Percentiles rank a stretch among this genome's conserved stretches.
These are phyloP conservation scores for Brachyhypopomus gauderio DNA, from an alignment of 2,113 vertebrate species.

Conservation along the genomic window DNA sequence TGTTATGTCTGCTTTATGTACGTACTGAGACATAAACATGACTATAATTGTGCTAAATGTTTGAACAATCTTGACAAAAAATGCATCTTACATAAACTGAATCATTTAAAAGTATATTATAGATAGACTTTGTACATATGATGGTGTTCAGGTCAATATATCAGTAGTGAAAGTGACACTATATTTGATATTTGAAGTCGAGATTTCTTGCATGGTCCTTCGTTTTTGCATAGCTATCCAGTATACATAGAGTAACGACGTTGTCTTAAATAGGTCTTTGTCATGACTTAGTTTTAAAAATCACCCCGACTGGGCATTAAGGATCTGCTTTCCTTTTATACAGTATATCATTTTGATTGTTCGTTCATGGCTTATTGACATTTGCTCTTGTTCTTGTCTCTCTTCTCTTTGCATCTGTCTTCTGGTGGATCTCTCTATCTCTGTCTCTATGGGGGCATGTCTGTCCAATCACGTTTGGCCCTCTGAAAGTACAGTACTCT, in stretches of 20 bases:
- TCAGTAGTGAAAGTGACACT: too few relatives aligned
- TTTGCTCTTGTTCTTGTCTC: conserved; percentile 36
- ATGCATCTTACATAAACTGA: too few relatives aligned
- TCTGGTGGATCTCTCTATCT: conserved; percentile 46
- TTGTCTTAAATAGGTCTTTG: too few relatives aligned
- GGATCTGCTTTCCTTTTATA: not conserved
- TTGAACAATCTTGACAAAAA: too few relatives aligned
- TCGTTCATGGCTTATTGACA: conserved; percentile 21
- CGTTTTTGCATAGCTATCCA: too few relatives aligned
- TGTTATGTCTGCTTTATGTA: not conserved
- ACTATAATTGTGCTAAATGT: not conserved
- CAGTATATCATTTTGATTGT: not conserved
- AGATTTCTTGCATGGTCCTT: too few relatives aligned
- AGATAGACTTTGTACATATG: too few relatives aligned
- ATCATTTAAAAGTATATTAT: too few relatives aligned
- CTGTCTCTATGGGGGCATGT: conserved; percentile 13
- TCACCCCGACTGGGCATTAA: not conserved
- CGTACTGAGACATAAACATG: not conserved
- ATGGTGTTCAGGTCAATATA: too few relatives aligned
- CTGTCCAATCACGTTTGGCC: conserved; percentile 30
- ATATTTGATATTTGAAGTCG: too few relatives aligned
- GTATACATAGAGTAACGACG: too few relatives aligned
- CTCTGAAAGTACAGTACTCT: conserved; percentile 76
- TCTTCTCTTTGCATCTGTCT: conserved; percentile 37
- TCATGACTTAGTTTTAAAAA: not conserved